Conservation (phyloP, 2,113 vertebrate genomes). For the Piaya cayana region DNA sequence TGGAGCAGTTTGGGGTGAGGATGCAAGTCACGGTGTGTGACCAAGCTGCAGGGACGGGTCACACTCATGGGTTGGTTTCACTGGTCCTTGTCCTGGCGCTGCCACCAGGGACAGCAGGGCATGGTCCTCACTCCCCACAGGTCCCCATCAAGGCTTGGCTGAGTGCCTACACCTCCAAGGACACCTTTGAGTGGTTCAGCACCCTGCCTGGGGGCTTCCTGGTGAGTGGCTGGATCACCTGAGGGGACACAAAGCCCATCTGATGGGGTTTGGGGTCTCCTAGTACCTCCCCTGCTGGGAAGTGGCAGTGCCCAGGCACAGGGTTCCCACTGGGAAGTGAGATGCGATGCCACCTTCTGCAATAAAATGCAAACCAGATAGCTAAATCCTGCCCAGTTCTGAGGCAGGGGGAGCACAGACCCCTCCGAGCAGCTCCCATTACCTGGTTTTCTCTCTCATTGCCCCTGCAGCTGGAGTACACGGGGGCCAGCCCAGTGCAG, state of each 20-base stretch:
- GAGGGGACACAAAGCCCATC: rapidly evolving
- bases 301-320: not conserved
- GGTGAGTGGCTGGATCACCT: slow-evolving; percentile 53
- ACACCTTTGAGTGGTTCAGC: slow-evolving; percentile 86
- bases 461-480: slow-evolving; percentile 79
- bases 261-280: not conserved
- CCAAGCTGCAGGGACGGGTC: not conserved
- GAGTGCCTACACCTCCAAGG: slow-evolving; percentile 56
- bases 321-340: not conserved
- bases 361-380: not conserved
- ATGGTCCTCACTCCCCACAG: slow-evolving; percentile 22
- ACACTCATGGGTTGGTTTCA: not conserved
- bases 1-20: not conserved
- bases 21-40: rapidly evolving
- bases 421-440: not conserved
- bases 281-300: not conserved
- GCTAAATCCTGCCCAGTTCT: not conserved
- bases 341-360: not conserved
- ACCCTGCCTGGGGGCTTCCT: slow-evolving; percentile 79
- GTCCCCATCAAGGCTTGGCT: slow-evolving; percentile 85
- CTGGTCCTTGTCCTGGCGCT: not conserved
- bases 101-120: not conserved
- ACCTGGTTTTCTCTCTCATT: rapidly evolving
- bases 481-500: slow-evolving; percentile 81
- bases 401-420: not conserved